Evolutionary conservation across 2,888 invertebrate genomes (phyloP), one percentile per base, ranked within the genome.

Genomic region (Ophraella communa): DNA sequence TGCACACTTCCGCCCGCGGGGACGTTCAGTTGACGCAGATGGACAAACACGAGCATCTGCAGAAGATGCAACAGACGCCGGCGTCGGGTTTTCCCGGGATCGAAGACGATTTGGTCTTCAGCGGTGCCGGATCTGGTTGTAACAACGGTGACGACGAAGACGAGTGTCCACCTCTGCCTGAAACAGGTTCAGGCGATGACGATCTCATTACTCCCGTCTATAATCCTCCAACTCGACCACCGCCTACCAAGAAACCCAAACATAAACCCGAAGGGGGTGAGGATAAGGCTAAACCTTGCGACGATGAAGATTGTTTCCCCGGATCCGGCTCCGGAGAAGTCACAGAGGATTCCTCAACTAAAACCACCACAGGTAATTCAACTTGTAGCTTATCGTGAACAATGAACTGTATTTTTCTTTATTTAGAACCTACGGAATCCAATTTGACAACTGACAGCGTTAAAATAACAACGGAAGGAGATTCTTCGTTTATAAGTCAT

Each of bases 161-260:
- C 76, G 95, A 95, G 72, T 96, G 96, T 79, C 88, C 90, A 1
- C 93, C 94, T 10, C 85, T 92, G 30, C 92, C 92, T 33, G 93
- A 94, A 73, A 88, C 90, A 1, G 93, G 92, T 8, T 80, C 80
- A 1, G 91, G 93, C 44, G 94, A 94, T 69, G 96, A 96, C 79
- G 96, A 96, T 79, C 87, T 97, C 61, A 95, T 96, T 72, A 96
- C 95, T 0, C 95, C 96, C 0, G 94, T 96, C 1, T 95, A 94
- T 80, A 91, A 94, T 11, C 93, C 94, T 1, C 91, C 94, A 1
- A 90, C 91, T 30, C 86, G 87, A 73, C 91, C 91, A 11, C 90
- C 90, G 8, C 80, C 87, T 20, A 88, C 90, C 1, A 87, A 83
- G 33, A 80, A 79, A 67, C 70, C 80, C n/a, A 77, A 76, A 39